Evolutionary conservation across 2,888 invertebrate genomes (phyloP).

Genomic region (Nebria brevicollis): DNA sequence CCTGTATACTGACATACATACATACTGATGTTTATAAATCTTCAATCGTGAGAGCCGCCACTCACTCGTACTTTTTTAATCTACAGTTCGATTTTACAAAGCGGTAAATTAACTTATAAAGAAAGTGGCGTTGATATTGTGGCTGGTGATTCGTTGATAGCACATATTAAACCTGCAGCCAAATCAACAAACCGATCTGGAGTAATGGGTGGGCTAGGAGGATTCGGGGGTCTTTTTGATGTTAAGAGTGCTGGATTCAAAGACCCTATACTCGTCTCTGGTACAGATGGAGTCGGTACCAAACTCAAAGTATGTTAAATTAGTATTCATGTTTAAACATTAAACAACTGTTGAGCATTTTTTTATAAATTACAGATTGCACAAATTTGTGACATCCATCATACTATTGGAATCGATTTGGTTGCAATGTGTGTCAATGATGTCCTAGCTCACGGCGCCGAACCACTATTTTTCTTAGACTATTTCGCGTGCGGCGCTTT

Average conservation of each 20-base stretch:
- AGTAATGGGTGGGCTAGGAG: conserved; percentile 85
- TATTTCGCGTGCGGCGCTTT: conserved; percentile 94
- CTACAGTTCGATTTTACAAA: conserved; percentile 65
- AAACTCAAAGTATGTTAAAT: conserved; percentile 81
- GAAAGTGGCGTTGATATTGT: conserved; percentile 93
- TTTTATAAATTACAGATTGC: conserved; percentile 74
- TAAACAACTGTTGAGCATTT: neutral
- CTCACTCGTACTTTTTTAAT: neutral
- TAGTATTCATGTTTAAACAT: neutral
- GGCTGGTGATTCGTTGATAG: conserved; percentile 88
- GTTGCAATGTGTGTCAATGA: conserved; percentile 99
- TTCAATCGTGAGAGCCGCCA: no score
- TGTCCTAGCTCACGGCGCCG: conserved; percentile 93
- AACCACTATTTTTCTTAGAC: conserved; percentile 95
- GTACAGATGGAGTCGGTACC: conserved; percentile 96
- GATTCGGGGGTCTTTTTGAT: conserved; percentile 95
- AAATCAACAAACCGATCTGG: conserved; percentile 82
- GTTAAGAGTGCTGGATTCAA: conserved; percentile 75
- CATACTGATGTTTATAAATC: no score
- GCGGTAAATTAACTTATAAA: conserved; percentile 83
- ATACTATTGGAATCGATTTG: conserved; percentile 91
- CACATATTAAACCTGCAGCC: conserved; percentile 83
- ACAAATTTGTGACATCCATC: conserved; percentile 79
- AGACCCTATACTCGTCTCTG: conserved; percentile 90
- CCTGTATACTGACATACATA: no score